These are phyloP conservation scores for Ceuthmochares aereus DNA, from an alignment of 2,113 vertebrate species.

Conservation along the genomic window DNA sequence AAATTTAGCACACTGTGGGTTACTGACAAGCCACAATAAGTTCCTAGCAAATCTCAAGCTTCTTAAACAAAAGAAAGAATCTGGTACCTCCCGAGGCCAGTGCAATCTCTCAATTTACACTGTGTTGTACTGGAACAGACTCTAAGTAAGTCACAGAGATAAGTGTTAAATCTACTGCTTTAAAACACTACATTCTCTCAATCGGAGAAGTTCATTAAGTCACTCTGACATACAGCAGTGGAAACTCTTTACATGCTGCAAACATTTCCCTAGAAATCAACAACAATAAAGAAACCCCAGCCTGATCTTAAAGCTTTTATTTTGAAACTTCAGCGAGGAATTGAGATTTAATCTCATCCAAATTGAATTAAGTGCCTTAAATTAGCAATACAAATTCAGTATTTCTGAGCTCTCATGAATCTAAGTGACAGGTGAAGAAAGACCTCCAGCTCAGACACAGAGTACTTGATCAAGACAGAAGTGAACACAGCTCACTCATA, in stretches of 20 bases:
- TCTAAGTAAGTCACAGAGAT: background rate
- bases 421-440: slow-evolving; percentile 36
- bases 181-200: background rate
- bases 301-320: slow-evolving; percentile 13
- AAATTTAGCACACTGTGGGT: background rate
- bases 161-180: background rate
- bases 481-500: slow-evolving; percentile 77
- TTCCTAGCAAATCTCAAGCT: background rate
- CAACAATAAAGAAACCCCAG: background rate
- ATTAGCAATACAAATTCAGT: slow-evolving; percentile 51
- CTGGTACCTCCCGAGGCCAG: background rate
- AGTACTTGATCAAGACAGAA: slow-evolving; percentile 47
- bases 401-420: slow-evolving; percentile 15
- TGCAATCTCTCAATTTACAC: background rate
- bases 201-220: slow-evolving; percentile 17
- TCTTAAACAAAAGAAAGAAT: background rate
- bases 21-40: background rate
- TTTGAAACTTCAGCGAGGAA: slow-evolving; percentile 41
- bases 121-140: background rate
- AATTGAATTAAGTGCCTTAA: slow-evolving; percentile 60
- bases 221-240: background rate
- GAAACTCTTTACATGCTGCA: background rate
- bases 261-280: slow-evolving; percentile 24
- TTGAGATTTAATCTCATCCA: slow-evolving; percentile 58
- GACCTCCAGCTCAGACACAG: slow-evolving; percentile 37